Evolutionary conservation across 1,140 invertebrate species (phyloP).

Genomic region (Acyrthosiphon pisum): DNA sequence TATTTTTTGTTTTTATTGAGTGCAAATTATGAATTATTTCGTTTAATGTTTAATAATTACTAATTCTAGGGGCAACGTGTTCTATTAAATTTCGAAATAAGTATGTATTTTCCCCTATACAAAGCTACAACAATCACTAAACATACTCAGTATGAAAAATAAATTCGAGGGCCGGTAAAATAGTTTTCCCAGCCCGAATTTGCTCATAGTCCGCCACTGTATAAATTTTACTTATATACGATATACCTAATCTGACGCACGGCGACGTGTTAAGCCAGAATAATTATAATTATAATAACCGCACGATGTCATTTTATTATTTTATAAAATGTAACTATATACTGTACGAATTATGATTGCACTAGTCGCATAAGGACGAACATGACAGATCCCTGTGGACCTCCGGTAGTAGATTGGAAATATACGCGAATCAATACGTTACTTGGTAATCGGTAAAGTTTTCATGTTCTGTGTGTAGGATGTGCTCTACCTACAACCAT

Average conservation of each 20-base stretch:
- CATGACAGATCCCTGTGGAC: background rate
- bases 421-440: background rate
- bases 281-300: background rate
- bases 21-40: too few relatives aligned
- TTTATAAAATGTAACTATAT: background rate
- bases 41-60: too few relatives aligned
- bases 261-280: background rate
- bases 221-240: too few relatives aligned
- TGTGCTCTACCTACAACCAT: background rate
- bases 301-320: background rate
- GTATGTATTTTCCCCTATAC: too few relatives aligned
- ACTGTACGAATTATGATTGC: background rate
- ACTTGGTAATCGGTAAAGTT: background rate
- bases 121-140: too few relatives aligned
- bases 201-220: too few relatives aligned
- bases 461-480: background rate
- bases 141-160: too few relatives aligned
- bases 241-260: background rate
- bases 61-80: too few relatives aligned
- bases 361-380: background rate
- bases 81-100: too few relatives aligned
- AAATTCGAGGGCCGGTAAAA: too few relatives aligned
- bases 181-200: too few relatives aligned
- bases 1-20: too few relatives aligned
- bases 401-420: background rate